A percentile compares a stretch with the other conserved stretches of the same genome.
Evolutionary conservation across 2,113 vertebrate genomes (phyloP).

Genomic region (Cyanistes caeruleus): DNA sequence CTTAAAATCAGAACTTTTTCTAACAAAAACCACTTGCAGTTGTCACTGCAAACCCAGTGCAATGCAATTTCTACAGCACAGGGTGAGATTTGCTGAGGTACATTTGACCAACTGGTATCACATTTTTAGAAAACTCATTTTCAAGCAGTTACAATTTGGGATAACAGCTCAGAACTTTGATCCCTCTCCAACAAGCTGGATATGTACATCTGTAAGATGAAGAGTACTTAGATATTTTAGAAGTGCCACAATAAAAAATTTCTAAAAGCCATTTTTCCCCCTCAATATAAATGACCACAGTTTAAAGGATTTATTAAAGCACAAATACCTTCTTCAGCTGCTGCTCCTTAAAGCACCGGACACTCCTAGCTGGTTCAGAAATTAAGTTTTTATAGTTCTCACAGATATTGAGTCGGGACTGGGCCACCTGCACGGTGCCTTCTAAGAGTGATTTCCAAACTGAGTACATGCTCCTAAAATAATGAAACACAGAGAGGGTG

Average conservation of each 20-base stretch:
- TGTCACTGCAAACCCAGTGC: not conserved
- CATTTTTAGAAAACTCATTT: not conserved
- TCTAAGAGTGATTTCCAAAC: slow-evolving; percentile 96
- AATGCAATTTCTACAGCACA: not conserved
- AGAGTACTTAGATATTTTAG: accelerated
- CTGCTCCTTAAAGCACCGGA: slow-evolving; percentile 95
- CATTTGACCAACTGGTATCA: accelerated
- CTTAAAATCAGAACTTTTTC: not conserved
- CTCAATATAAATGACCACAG: not conserved
- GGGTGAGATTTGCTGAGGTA: not conserved
- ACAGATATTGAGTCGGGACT: slow-evolving; percentile 93
- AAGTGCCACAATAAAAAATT: not conserved
- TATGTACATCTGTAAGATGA: not conserved
- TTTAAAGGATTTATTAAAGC: not conserved
- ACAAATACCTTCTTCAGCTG: slow-evolving; percentile 91
- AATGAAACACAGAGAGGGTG: not conserved
- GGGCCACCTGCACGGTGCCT: slow-evolving; percentile 93
- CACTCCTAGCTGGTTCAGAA: slow-evolving; percentile 91
- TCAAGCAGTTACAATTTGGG: not conserved
- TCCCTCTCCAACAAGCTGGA: not conserved
- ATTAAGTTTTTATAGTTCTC: slow-evolving; percentile 96
- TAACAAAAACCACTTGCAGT: not conserved
- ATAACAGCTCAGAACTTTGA: not conserved
- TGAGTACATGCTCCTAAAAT: slow-evolving; percentile 90
- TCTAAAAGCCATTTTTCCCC: accelerated